Evolutionary conservation across 2,113 vertebrate species (phyloP), one percentile per base, ranked within the genome.

Genomic region (Cettia cetti): DNA sequence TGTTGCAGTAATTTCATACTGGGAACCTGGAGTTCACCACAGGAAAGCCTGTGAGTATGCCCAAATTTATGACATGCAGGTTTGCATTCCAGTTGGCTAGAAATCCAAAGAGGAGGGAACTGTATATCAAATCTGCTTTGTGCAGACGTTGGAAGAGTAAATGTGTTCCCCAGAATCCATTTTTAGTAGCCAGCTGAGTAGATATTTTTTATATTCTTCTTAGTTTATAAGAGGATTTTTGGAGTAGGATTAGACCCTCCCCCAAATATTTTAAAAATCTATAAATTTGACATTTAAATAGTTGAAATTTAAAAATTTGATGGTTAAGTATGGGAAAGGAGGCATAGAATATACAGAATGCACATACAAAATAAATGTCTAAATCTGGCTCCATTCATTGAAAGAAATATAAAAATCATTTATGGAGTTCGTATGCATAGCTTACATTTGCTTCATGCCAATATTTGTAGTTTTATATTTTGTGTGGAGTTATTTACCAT

Each of bases 1-100:
- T 96, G 60, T 80, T 95, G 71, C 71, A 83, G 68, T 96, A 88
- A 97, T 95, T 90, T 96, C 90, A 80, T 86, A 87, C 71, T 95
- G 92, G 63, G 90, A 92, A 85, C 68, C 63, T 42, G 28, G 66
- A 93, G 84, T 45, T 95, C 87, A 90, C 95, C 71, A 80, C 87
- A 92, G 94, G 91, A 94, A 87, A 90, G 84, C 54, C 64, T 53
- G 28, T 92, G 92, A 94, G 59, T 52, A 70, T 83, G 82, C 68
- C 52, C 60, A 93, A 86, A 94, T 95, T 93, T 93, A 92, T 93
- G 71, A 21, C 70, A 69, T 52, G 27, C 35, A 66, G 59, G 63
- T 90, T 87, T 93, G 11, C 50, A 54, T 80, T 95, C 71, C 63
- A 90, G 63, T 94, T 95, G 79, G 71, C 85, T 90, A 56, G 66